phyloP scores from a whole-genome alignment of 2,113 vertebrate species.

The Glaucomys volans region DNA sequence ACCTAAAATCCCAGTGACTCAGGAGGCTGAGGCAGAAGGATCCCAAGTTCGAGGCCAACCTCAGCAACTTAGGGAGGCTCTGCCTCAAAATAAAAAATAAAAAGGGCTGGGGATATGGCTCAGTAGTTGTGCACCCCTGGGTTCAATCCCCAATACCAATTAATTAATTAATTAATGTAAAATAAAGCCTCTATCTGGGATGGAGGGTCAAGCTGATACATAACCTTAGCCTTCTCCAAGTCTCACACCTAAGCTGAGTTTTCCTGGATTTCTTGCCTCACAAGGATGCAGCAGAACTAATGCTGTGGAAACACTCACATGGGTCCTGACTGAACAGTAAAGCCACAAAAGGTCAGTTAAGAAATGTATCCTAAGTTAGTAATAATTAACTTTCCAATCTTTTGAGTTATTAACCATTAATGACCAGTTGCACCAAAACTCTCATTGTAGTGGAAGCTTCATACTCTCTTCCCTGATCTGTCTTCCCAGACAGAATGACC shows the following conservation, averaged over 20 bases:
- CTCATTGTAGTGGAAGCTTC: not conserved
- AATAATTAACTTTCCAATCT: not conserved
- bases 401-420: not conserved
- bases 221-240: not conserved
- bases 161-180: not conserved
- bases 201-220: not conserved
- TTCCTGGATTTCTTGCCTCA: not conserved
- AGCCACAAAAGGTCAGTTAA: not conserved
- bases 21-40: no score
- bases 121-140: no score
- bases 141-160: no score
- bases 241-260: not conserved
- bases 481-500: not conserved
- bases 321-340: not conserved
- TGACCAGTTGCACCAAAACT: not conserved
- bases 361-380: constrained; percentile 43
- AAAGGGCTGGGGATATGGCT: no score
- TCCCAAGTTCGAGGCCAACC: no score
- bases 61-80: no score
- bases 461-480: not conserved
- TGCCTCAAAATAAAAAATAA: no score
- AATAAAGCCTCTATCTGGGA: not conserved
- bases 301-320: not conserved
- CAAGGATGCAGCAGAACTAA: not conserved
- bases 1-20: no score